These are phyloP conservation scores for Henricia sp. DNA, from an alignment of 53 echinoderm and acorn worm genomes.

Conservation along the genomic window DNA sequence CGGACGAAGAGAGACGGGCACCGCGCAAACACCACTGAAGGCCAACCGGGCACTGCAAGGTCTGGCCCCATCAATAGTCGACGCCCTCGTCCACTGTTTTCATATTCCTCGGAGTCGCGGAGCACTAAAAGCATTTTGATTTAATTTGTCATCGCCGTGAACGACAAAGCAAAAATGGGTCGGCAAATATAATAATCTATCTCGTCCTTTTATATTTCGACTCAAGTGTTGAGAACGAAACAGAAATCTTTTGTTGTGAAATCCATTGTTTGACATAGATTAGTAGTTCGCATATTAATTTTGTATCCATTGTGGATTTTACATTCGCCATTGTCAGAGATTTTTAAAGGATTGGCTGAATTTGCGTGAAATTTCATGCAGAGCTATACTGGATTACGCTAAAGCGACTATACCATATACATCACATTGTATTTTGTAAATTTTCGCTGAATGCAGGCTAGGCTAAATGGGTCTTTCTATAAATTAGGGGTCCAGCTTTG, in stretches of 20 bases:
- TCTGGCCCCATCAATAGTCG: constrained; percentile 1
- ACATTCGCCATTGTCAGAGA: no score
- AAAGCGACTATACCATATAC: no score
- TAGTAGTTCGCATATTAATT: no score
- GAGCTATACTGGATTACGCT: no score
- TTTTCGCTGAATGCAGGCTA: no score
- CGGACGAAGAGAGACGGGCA: not conserved
- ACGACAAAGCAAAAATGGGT: constrained; percentile 45
- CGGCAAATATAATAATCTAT: constrained; percentile 40
- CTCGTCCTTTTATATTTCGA: not conserved
- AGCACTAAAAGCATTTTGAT: constrained; percentile 58
- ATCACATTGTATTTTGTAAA: no score
- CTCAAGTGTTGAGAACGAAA: not conserved
- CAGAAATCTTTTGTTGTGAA: not conserved
- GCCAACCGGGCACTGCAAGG: not conserved
- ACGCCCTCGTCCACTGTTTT: not conserved
- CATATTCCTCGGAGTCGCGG: not conserved
- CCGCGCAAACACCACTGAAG: constrained; percentile 27
- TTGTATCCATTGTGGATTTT: no score
- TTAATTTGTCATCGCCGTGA: constrained; percentile 35
- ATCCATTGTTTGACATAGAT: not conserved
- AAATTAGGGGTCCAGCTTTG: no score
- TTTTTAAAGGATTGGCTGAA: no score
- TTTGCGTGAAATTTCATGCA: no score
- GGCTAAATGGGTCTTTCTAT: no score